These are phyloP conservation scores for Micronisus gabar DNA, from an alignment of 2,113 vertebrate species.

Conservation along the genomic window DNA sequence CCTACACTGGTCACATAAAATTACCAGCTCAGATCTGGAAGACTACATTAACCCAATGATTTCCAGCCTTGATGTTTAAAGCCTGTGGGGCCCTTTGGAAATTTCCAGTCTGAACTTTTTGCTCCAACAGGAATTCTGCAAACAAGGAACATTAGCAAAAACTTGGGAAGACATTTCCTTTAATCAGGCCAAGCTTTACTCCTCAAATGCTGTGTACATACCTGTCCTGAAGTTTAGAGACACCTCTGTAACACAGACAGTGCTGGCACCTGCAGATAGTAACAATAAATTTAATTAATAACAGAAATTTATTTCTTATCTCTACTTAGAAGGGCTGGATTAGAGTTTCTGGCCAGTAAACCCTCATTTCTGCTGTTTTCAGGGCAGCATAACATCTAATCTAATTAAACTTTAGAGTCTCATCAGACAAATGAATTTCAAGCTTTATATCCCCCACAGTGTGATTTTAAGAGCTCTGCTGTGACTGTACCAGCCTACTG, in stretches of 20 bases:
- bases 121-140: neutral
- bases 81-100: neutral
- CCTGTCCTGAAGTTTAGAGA: slow-evolving; percentile 37
- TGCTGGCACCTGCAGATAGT: neutral
- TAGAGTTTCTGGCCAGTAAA: neutral
- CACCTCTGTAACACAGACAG: slow-evolving; percentile 19
- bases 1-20: neutral
- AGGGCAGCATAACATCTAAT: neutral
- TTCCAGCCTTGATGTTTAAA: neutral
- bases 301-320: neutral
- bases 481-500: neutral
- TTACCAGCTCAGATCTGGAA: neutral
- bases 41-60: neutral
- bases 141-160: neutral
- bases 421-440: neutral
- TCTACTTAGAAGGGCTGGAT: neutral
- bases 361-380: neutral
- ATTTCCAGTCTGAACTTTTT: neutral
- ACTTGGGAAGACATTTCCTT: neutral
- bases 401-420: neutral
- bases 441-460: neutral
- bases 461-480: neutral
- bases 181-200: neutral
- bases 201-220: neutral
- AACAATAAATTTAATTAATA: neutral